Evolutionary conservation across 1,140 invertebrate genomes (phyloP).

Genomic region (Heterodera schachtii): DNA sequence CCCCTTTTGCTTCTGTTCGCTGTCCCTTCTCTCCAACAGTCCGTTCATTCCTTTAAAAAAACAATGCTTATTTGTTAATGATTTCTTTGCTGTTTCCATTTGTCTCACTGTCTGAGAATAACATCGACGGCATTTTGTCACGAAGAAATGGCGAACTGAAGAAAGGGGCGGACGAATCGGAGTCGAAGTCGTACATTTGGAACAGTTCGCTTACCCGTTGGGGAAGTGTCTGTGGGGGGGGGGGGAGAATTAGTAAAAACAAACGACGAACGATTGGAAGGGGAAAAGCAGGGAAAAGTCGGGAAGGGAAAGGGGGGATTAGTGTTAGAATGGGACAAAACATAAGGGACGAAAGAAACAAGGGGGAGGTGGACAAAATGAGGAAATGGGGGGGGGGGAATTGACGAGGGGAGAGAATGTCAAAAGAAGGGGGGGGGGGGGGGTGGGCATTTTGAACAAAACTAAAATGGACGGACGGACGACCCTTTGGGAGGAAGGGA

Average conservation of each 20-base stretch:
- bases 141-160: conserved; percentile 40
- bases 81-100: background rate
- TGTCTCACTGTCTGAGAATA: conserved; percentile 28
- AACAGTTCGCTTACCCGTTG: conserved; percentile 35
- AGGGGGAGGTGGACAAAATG: background rate
- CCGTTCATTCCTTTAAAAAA: background rate
- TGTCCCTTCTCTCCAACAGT: background rate
- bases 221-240: conserved; percentile 12
- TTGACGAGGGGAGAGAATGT: too few relatives aligned
- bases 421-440: too few relatives aligned
- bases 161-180: conserved; percentile 10
- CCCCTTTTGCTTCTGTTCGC: background rate
- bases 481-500: too few relatives aligned
- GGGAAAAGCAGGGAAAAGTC: too few relatives aligned
- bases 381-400: too few relatives aligned
- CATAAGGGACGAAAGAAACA: background rate
- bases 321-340: background rate
- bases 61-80: background rate
- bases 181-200: conserved; percentile 38
- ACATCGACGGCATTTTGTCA: conserved; percentile 31
- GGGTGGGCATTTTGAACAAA: too few relatives aligned
- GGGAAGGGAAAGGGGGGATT: background rate
- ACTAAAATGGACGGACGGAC: too few relatives aligned
- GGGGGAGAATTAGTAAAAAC: background rate
- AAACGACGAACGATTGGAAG: background rate